A percentile compares a stretch with the other conserved stretches of the same genome.
Evolutionary conservation across 2,797 vertebrate genomes (phyloP).

Genomic region (Phalloptychus januarius): DNA sequence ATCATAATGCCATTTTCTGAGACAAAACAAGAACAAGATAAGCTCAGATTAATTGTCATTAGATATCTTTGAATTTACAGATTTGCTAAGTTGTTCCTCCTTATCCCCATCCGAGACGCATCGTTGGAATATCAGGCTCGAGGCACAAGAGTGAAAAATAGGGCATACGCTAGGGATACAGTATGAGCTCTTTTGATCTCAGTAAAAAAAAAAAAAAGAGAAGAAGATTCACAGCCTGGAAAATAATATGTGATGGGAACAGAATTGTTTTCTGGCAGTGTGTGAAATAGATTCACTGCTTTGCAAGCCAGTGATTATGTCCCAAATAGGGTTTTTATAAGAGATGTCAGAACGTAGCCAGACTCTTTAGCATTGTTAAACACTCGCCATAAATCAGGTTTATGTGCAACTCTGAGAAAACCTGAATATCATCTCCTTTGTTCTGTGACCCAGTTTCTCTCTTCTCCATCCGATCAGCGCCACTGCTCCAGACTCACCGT

Average conservation of each 20-base stretch:
- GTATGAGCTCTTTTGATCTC: constrained; percentile 54
- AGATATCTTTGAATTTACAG: constrained; percentile 18
- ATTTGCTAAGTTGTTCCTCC: constrained; percentile 30
- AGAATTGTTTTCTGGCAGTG: constrained; percentile 32
- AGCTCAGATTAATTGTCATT: constrained; percentile 32
- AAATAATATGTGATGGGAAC: constrained; percentile 36
- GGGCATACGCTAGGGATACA: constrained; percentile 48
- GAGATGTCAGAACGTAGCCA: constrained; percentile 14
- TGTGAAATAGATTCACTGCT: constrained; percentile 27
- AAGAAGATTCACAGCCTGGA: constrained; percentile 33
- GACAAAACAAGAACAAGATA: constrained; percentile 17
- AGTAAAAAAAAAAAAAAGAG: constrained; percentile 12
- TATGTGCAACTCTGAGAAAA: constrained; percentile 51
- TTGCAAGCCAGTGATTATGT: constrained; percentile 16
- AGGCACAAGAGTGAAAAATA: constrained; percentile 57
- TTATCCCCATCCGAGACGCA: constrained; percentile 46
- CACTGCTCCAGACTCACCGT: constrained; percentile 54
- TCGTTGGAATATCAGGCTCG: constrained; percentile 42
- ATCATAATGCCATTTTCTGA: neutral
- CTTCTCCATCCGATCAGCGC: constrained; percentile 24
- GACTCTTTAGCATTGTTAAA: constrained; percentile 37
- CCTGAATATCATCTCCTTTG: constrained; percentile 49
- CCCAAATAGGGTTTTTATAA: constrained; percentile 31
- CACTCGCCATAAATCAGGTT: constrained; percentile 33
- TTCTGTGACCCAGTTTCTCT: constrained; percentile 70